Evolutionary conservation across 2,888 invertebrate species (phyloP).

Genomic region (Synergus gifuensis): DNA sequence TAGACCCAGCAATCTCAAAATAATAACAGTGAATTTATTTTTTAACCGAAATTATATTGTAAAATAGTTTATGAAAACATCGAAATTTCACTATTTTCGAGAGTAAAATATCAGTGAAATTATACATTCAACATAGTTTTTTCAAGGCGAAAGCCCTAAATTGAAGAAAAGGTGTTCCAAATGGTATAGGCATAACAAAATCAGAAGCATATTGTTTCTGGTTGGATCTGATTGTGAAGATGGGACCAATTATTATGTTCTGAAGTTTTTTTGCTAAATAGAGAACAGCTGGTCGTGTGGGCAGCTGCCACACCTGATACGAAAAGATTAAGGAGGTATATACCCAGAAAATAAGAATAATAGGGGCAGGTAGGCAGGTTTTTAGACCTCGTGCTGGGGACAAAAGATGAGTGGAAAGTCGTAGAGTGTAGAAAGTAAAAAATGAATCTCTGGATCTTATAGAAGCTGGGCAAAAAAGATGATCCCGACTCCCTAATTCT

Average conservation of each 20-base stretch:
- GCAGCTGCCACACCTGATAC: conserved; percentile 21
- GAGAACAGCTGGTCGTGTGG: conserved; percentile 29
- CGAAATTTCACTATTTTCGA: too few relatives aligned
- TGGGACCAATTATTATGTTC: not conserved
- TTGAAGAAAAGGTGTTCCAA: too few relatives aligned
- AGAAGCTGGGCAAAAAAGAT: not conserved
- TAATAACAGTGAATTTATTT: too few relatives aligned
- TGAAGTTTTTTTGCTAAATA: not conserved
- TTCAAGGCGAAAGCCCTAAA: too few relatives aligned
- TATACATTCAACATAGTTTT: too few relatives aligned
- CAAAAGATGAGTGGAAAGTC: conserved; percentile 12
- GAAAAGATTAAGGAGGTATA: conserved; percentile 25
- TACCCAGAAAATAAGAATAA: conserved; percentile 9
- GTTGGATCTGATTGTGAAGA: not conserved
- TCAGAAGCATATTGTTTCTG: not conserved
- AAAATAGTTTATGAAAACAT: too few relatives aligned
- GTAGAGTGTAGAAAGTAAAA: not conserved
- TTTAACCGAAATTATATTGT: too few relatives aligned
- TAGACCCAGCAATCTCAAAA: too few relatives aligned
- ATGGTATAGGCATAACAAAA: not conserved
- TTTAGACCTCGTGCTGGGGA: not conserved
- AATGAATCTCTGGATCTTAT: conserved; percentile 5
- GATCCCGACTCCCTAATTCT: not conserved
- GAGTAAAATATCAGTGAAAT: too few relatives aligned
- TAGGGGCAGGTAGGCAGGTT: conserved; percentile 25